Conservation (phyloP, 1,140 invertebrate genomes). For the Tetragnatha versicolor region DNA sequence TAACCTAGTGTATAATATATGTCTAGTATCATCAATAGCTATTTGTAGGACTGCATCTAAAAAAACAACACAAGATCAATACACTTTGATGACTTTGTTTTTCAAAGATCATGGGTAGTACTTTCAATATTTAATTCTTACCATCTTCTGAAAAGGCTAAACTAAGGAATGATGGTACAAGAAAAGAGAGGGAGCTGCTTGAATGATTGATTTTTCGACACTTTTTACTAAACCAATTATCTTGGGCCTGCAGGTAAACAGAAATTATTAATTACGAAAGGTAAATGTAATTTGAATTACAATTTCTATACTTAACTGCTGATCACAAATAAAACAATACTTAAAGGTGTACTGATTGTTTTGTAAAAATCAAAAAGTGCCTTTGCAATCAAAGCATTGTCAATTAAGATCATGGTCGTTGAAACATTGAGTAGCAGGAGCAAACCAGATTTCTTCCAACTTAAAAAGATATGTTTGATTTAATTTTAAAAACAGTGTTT, state of each 20-base stretch:
- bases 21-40: constrained; percentile 85
- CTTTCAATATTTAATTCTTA: constrained; percentile 55
- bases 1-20: constrained; percentile 89
- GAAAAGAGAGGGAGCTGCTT: constrained; percentile 81
- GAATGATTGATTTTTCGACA: constrained; percentile 96
- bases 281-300: too few relatives aligned
- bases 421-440: too few relatives aligned
- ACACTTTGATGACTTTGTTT: background rate
- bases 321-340: too few relatives aligned
- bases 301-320: too few relatives aligned
- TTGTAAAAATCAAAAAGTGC: too few relatives aligned
- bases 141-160: constrained; percentile 80
- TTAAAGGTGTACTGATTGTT: too few relatives aligned
- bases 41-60: constrained; percentile 88
- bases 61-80: constrained; percentile 22
- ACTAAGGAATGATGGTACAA: constrained; percentile 89
- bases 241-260: constrained; percentile 66
- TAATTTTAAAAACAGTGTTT: too few relatives aligned
- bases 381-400: too few relatives aligned
- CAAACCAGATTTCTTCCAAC: too few relatives aligned
- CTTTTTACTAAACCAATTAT: constrained; percentile 90
- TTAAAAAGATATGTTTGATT: too few relatives aligned
- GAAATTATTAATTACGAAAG: background rate
- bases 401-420: too few relatives aligned
- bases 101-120: background rate